Base-by-base conservation (phyloP, 1,140 invertebrate species). In the Dolichoris vasculosae region DNA sequence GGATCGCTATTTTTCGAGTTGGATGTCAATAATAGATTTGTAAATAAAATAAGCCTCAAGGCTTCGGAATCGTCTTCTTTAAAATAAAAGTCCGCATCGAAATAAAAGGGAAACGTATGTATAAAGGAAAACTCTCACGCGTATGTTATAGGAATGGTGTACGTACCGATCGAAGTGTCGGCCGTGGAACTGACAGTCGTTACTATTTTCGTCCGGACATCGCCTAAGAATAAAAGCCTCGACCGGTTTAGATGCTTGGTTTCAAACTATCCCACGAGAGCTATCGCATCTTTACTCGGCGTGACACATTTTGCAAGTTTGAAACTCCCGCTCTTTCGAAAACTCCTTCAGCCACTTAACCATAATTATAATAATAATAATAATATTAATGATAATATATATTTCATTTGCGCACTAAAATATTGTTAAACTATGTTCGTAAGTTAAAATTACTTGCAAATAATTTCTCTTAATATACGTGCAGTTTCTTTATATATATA, bases 221-320 rank as follows among this genome's bases (percentile, higher is more conserved):
- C 32, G 67, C 17, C 77, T 84, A 84, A 84, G 76, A 84, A 84
- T 84, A 84, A 79, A 73, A 64, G 26, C 76, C 67, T 51, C 30
- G 55, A 59, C 20, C 3, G 55, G 23, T 26, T 6, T 59, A 59
- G 55, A 51, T 9, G 23, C 13, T 2, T 59, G 2, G 23, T 9
- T 59, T 59, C 1, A 26, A 59, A 26, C 23, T 59, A 59, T 26
- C 6, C 23, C 55, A 26, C 55, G 13, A 26, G 3, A 26, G 20
- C 20, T 9, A 26, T 13, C 26, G 55, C 55, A 59, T 59, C 55
- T 26, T 26, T 26, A 26, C 55, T 26, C 23, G 13, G 23, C 55
- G 2, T 59, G 0, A 59, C 55, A 59, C 13, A 23, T 26, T 59
- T 59, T 59, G 26, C 23, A 59, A 6, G 26, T 55, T 79, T 26